These are phyloP conservation scores for Drosophila willistoni DNA, from an alignment of 1,140 invertebrate genomes.

Conservation along the genomic window DNA sequence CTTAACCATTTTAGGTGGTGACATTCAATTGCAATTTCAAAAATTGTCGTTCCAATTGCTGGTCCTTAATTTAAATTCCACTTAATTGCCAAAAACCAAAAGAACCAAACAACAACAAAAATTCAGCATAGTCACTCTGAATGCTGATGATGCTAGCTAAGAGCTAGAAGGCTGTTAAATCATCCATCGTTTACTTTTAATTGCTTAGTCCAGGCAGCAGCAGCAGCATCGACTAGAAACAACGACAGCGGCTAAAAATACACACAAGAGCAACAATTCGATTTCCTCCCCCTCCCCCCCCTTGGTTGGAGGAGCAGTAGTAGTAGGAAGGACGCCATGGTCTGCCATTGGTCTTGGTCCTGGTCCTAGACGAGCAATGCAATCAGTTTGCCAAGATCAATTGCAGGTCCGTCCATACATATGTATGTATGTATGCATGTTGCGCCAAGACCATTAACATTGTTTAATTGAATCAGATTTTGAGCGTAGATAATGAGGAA, in stretches of 20 bases:
- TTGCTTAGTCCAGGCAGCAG: conserved; percentile 33
- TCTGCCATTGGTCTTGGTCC: conserved; percentile 11
- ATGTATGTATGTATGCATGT: conserved; percentile 33
- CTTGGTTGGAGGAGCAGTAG: background rate
- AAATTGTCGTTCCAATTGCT: conserved; percentile 35
- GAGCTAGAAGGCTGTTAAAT: conserved; percentile 30
- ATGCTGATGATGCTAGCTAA: conserved; percentile 24
- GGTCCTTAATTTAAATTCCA: conserved; percentile 39
- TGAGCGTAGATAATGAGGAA: conserved; percentile 70
- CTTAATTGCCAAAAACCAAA: conserved; percentile 19
- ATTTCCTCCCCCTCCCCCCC: conserved; percentile 48
- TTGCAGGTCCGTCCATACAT: conserved; percentile 37
- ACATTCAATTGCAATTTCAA: conserved; percentile 17
- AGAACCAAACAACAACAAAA: background rate
- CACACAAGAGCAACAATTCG: conserved; percentile 37
- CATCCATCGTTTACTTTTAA: conserved; percentile 65
- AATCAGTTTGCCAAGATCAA: conserved; percentile 59
- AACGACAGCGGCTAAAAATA: conserved; percentile 28
- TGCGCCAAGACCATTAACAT: conserved; percentile 74
- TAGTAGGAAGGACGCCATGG: background rate
- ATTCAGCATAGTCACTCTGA: conserved; percentile 29
- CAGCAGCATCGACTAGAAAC: conserved; percentile 10
- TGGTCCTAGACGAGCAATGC: conserved; percentile 48
- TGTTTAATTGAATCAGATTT: conserved; percentile 79
- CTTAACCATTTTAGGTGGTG: conserved; percentile 10